Evolutionary conservation across 2,888 invertebrate genomes (phyloP).

Genomic region (Andrena camellia): DNA sequence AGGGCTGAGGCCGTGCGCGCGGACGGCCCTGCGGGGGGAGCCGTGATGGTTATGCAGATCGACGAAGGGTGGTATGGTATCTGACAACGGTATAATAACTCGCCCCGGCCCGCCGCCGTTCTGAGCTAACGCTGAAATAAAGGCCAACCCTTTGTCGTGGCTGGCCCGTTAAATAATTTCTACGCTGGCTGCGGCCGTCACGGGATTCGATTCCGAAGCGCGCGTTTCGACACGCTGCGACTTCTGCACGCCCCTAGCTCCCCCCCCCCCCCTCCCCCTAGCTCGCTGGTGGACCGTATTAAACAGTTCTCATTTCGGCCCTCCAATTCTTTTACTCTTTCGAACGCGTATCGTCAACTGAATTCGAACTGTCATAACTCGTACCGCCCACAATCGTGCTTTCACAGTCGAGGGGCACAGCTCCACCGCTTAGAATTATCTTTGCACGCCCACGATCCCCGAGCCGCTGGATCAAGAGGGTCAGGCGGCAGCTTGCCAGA

Average conservation of each 20-base stretch:
- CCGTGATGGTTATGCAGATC: slow-evolving; percentile 81
- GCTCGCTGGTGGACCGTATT: background rate
- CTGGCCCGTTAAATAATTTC: slow-evolving; percentile 56
- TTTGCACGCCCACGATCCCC: background rate
- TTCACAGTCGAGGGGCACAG: too few relatives aligned
- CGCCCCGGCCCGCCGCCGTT: slow-evolving; percentile 53
- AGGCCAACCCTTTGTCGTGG: slow-evolving; percentile 74
- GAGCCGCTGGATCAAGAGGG: background rate
- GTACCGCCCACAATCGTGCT: too few relatives aligned
- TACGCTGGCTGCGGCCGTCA: slow-evolving; percentile 49
- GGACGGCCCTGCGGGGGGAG: slow-evolving; percentile 65
- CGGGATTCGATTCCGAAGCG: slow-evolving; percentile 49
- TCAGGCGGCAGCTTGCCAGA: slow-evolving; percentile 67
- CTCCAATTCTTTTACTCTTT: too few relatives aligned
- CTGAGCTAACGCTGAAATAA: slow-evolving; percentile 76
- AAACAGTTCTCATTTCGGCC: too few relatives aligned
- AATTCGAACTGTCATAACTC: too few relatives aligned
- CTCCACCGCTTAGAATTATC: background rate
- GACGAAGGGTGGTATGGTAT: slow-evolving; percentile 73
- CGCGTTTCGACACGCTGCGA: slow-evolving; percentile 28
- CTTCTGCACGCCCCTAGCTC: background rate
- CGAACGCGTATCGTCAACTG: too few relatives aligned
- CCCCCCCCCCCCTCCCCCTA: background rate
- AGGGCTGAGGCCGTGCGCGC: slow-evolving; percentile 57
- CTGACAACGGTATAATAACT: slow-evolving; percentile 79